Conservation (phyloP, 2,113 vertebrate species). For the Pelecanoides urinatrix region DNA sequence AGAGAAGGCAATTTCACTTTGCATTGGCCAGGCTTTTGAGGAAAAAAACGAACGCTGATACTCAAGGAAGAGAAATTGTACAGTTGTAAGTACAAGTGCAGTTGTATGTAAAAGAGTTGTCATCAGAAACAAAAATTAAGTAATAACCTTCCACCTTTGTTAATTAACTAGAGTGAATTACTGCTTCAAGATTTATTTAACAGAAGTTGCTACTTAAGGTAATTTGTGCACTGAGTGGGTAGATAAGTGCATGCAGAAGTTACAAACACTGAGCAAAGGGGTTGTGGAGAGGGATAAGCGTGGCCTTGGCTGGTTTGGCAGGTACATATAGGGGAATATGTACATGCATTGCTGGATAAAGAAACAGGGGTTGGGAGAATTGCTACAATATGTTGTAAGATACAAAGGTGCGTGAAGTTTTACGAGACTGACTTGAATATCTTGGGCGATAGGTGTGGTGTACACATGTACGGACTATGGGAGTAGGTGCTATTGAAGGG, state of each 20-base stretch:
- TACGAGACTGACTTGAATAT: background rate
- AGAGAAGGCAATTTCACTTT: conserved; percentile 13
- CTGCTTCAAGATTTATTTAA: background rate
- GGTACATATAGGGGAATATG: background rate
- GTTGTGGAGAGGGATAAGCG: background rate
- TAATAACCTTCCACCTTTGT: background rate
- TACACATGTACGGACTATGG: background rate
- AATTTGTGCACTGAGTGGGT: background rate
- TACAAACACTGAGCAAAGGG: background rate
- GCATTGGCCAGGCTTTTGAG: background rate
- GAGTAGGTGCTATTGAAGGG: background rate
- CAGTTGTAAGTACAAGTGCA: background rate
- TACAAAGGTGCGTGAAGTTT: background rate
- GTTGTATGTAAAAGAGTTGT: background rate
- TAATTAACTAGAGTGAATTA: background rate
- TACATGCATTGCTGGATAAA: background rate
- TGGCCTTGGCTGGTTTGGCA: background rate
- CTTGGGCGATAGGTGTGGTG: background rate
- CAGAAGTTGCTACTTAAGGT: conserved; percentile 7
- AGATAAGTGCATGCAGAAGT: background rate
- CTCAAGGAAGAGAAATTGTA: background rate
- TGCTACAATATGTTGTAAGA: background rate
- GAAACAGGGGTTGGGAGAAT: background rate
- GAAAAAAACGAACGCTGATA: background rate
- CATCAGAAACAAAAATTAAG: conserved; percentile 38